Evolutionary conservation across 2,113 vertebrate genomes (phyloP).

Genomic region (Anoplopoma fimbria): DNA sequence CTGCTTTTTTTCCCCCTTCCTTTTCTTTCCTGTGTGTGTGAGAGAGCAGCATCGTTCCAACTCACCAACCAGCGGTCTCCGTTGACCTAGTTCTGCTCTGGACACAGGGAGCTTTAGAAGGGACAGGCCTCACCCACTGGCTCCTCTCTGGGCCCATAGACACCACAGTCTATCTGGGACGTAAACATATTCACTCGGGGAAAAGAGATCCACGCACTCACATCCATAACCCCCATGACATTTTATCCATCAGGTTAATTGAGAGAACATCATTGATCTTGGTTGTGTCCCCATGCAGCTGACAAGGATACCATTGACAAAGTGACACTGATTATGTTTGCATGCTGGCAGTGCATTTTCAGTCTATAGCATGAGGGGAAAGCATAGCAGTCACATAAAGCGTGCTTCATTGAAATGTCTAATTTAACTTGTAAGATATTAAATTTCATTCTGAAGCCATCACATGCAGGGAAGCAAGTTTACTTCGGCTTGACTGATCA

Average conservation of each 20-base stretch:
- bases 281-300: slow-evolving; percentile 38
- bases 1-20: slow-evolving; percentile 26
- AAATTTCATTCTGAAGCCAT: slow-evolving; percentile 6
- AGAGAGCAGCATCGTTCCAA: slow-evolving; percentile 76
- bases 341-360: slow-evolving; percentile 46
- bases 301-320: slow-evolving; percentile 60
- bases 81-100: slow-evolving; percentile 80
- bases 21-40: slow-evolving; percentile 66
- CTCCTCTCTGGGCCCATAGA: slow-evolving; percentile 56
- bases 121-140: slow-evolving; percentile 69
- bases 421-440: background rate
- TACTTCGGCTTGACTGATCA: slow-evolving; percentile 14
- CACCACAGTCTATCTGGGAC: slow-evolving; percentile 36
- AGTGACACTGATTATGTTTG: slow-evolving; percentile 57
- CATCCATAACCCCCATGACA: slow-evolving; percentile 56
- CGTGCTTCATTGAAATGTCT: background rate
- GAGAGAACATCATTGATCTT: slow-evolving; percentile 72
- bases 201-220: background rate
- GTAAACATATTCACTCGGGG: slow-evolving; percentile 32
- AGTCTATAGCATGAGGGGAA: slow-evolving; percentile 17
- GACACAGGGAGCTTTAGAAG: slow-evolving; percentile 68
- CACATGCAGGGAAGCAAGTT: background rate
- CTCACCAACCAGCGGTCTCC: slow-evolving; percentile 75
- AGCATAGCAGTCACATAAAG: slow-evolving; percentile 3
- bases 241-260: slow-evolving; percentile 71